Conservation (phyloP, 2,113 vertebrate species). For the Daboia siamensis region DNA sequence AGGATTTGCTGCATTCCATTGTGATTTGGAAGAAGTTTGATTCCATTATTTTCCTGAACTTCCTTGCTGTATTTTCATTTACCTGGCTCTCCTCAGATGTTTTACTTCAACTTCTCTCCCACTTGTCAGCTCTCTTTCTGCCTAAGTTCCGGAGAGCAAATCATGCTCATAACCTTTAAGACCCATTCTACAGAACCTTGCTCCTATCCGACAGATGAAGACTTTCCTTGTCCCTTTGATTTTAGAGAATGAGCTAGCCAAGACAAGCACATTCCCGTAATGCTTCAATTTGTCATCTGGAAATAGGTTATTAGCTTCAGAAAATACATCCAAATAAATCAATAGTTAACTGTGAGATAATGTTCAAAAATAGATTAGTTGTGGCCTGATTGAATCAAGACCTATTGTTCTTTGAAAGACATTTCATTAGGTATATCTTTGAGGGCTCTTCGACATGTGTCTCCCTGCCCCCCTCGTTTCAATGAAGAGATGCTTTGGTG, state of each 20-base stretch:
- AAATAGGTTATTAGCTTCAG: neutral
- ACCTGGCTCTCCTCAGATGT: neutral
- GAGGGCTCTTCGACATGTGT: neutral
- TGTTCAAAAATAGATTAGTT: neutral
- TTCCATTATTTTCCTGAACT: neutral
- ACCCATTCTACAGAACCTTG: neutral
- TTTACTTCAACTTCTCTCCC: neutral
- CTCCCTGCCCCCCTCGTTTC: neutral
- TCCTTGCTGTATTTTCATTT: neutral
- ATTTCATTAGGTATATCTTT: neutral
- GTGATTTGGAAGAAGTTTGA: neutral
- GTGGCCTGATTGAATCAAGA: neutral
- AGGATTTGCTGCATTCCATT: neutral
- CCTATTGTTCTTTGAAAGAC: neutral
- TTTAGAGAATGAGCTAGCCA: neutral
- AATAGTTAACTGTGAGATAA: neutral
- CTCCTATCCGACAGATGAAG: neutral
- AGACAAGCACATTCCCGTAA: neutral
- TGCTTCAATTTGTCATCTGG: neutral
- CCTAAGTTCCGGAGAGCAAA: slow-evolving; percentile 5
- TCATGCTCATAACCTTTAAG: neutral
- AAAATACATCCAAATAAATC: neutral
- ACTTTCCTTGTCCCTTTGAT: neutral
- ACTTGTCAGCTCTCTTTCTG: neutral
- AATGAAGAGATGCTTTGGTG: neutral